A percentile compares a stretch with the other conserved stretches of the same genome.
phyloP scores from a whole-genome alignment of 2,888 invertebrate genomes.

The Autographa pulchrina region DNA sequence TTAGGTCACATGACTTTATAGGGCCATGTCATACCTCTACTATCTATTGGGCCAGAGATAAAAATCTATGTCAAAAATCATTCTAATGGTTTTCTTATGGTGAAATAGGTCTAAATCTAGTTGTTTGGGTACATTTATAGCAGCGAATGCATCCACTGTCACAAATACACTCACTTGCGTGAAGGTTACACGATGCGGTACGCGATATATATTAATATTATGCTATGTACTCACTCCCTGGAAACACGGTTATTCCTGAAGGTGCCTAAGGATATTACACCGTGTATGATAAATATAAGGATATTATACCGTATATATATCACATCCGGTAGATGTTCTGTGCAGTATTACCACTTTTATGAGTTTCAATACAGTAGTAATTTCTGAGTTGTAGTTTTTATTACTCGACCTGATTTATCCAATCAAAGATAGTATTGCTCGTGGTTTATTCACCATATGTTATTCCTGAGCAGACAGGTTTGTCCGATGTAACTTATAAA shows the following conservation, averaged over 20 bases:
- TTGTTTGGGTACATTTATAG: conserved; percentile 5
- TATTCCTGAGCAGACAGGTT: background rate
- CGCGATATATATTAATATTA: conserved; percentile 58
- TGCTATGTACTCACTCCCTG: conserved; percentile 68
- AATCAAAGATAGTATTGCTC: too few relatives aligned
- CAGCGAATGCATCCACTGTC: conserved; percentile 64
- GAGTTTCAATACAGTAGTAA: background rate
- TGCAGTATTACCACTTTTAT: background rate
- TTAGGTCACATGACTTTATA: background rate
- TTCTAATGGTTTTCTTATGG: background rate
- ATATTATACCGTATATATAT: background rate
- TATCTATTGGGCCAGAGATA: background rate
- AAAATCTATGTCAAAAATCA: background rate
- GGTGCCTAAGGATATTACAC: background rate
- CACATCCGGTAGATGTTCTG: background rate
- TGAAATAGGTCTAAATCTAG: conserved; percentile 36
- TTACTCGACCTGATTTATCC: too few relatives aligned
- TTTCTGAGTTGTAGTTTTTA: too few relatives aligned
- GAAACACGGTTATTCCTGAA: conserved; percentile 23
- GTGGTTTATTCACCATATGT: background rate
- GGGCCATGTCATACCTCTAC: background rate
- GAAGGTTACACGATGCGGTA: conserved; percentile 55
- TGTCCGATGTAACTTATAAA: background rate
- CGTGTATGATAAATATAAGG: too few relatives aligned
- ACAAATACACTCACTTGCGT: conserved; percentile 47